phyloP scores from a whole-genome alignment of 1,140 invertebrate species.

The Drosophila ohnishii region DNA sequence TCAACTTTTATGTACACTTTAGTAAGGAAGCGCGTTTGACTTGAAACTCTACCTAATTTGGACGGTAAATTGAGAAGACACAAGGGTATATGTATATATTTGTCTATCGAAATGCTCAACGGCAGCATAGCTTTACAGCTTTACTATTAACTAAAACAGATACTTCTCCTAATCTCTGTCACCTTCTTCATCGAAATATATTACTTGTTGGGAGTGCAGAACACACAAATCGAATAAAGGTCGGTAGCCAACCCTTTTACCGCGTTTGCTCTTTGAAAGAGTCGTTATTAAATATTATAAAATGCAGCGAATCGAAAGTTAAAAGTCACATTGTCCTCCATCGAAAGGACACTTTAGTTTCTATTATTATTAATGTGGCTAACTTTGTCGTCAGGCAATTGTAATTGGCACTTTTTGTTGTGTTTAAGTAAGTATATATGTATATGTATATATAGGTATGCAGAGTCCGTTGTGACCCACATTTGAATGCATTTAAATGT shows the following conservation, averaged over 20 bases:
- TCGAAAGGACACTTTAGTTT: conserved; percentile 13
- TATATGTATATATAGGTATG: conserved; percentile 7
- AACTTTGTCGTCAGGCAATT: conserved; percentile 62
- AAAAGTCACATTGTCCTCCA: not conserved
- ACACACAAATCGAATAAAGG: conserved; percentile 18
- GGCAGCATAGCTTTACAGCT: conserved; percentile 7
- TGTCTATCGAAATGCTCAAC: conserved; percentile 22
- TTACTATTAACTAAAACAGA: conserved; percentile 14
- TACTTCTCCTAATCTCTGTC: not conserved
- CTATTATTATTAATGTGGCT: conserved; percentile 10
- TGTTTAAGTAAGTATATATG: conserved; percentile 31
- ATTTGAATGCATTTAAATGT: conserved; percentile 22
- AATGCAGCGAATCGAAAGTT: conserved; percentile 10
- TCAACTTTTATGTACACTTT: conserved; percentile 27
- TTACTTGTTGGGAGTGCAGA: conserved; percentile 20
- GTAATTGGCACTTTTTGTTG: conserved; percentile 74
- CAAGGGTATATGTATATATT: not conserved
- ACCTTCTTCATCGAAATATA: not conserved
- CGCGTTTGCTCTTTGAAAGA: not conserved
- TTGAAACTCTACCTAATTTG: conserved; percentile 11
- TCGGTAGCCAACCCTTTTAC: not conserved
- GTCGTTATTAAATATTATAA: not conserved
- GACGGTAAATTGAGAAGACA: not conserved
- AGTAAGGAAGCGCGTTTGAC: conserved; percentile 16
- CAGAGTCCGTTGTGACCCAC: conserved; percentile 13